Percentiles rank a stretch among this genome's conserved stretches.
Conservation (phyloP, 2,113 vertebrate species). For the Hemiscyllium ocellatum region DNA sequence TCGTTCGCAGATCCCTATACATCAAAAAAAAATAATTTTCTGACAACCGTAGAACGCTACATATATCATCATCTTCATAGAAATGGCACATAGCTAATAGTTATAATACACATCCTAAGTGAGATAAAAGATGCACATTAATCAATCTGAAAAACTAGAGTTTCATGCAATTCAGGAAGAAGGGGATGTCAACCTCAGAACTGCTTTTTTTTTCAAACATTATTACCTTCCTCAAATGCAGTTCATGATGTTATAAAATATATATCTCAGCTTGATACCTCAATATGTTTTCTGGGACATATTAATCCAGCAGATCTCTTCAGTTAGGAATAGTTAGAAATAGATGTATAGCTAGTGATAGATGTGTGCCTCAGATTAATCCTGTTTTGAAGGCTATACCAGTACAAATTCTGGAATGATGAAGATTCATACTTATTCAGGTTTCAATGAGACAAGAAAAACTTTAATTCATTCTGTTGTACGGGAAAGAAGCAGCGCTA, state of each 20-base stretch:
- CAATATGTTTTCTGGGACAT: neutral
- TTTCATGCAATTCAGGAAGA: neutral
- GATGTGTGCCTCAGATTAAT: neutral
- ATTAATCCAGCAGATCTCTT: neutral
- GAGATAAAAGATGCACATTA: constrained; percentile 32
- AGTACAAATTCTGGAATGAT: neutral
- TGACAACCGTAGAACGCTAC: neutral
- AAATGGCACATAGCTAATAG: constrained; percentile 31
- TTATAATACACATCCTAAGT: constrained; percentile 30
- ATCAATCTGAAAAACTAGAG: neutral
- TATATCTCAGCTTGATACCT: too few relatives aligned
- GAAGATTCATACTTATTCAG: neutral
- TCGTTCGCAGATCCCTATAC: constrained; percentile 19
- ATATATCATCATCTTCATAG: constrained; percentile 35
- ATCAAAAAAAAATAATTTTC: constrained; percentile 14
- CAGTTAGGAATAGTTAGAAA: neutral
- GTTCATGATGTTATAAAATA: neutral
- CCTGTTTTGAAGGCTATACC: neutral
- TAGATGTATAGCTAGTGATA: neutral
- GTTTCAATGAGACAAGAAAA: neutral
- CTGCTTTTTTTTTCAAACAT: neutral
- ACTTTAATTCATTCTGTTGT: neutral
- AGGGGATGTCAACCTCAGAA: neutral
- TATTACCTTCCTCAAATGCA: neutral
- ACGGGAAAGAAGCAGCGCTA: neutral